phyloP scores from a whole-genome alignment of 2,113 vertebrate species.

The Xyliphius kryptos region DNA sequence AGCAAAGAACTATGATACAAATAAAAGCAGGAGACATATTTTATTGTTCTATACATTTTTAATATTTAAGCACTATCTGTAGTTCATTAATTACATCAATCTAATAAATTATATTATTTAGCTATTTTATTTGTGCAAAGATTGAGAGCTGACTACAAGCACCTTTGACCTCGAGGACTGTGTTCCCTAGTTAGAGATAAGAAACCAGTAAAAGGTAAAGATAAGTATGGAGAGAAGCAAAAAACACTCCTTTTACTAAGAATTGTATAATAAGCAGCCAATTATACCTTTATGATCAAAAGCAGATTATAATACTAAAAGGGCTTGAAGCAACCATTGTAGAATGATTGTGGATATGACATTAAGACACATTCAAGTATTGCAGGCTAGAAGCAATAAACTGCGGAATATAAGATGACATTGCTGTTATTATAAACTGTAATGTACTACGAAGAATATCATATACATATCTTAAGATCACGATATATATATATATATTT shows the following conservation, averaged over 20 bases:
- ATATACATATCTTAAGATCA: too few species aligned
- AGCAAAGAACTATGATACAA: too few species aligned
- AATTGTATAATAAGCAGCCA: neutral
- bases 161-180: conserved; percentile 1
- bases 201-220: too few species aligned
- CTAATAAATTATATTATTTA: conserved; percentile 10
- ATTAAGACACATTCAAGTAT: conserved; percentile 66
- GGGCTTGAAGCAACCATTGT: conserved; percentile 36
- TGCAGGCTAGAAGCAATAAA: conserved; percentile 62
- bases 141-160: too few species aligned
- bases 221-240: neutral
- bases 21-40: too few species aligned
- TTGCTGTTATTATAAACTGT: conserved; percentile 17
- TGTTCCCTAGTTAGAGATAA: neutral
- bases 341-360: too few species aligned
- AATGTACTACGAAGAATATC: conserved; percentile 15
- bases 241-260: neutral
- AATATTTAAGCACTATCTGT: conserved; percentile 10
- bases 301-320: conserved; percentile 14
- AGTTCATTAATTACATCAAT: conserved; percentile 5
- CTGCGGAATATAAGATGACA: too few species aligned
- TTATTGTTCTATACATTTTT: conserved; percentile 20
- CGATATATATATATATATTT: too few species aligned
- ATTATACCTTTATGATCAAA: conserved; percentile 1
- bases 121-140: neutral